These are phyloP conservation scores for Hemichromis elongatus DNA, from an alignment of 2,113 vertebrate species.

Conservation along the genomic window DNA sequence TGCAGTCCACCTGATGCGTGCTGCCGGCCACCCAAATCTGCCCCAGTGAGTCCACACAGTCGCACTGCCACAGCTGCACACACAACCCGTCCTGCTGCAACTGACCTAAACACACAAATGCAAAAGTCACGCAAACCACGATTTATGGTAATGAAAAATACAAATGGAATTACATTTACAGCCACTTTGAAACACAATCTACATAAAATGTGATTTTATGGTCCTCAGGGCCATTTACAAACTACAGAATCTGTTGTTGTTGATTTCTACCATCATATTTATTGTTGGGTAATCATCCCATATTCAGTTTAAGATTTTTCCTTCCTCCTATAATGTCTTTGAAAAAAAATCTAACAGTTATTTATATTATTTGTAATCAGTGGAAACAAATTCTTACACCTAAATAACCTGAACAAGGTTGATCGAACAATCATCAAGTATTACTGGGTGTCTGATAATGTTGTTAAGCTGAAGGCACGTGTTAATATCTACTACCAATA, in stretches of 20 bases:
- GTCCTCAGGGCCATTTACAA: background rate
- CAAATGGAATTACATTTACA: background rate
- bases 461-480: background rate
- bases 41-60: conserved; percentile 78
- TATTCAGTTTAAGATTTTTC: rapidly evolving
- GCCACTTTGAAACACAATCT: background rate
- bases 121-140: background rate
- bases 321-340: background rate
- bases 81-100: conserved; percentile 80
- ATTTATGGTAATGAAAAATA: background rate
- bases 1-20: conserved; percentile 72
- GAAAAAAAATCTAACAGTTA: background rate
- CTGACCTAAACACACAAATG: conserved; percentile 55
- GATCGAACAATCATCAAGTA: background rate
- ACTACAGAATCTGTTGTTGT: background rate
- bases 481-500: background rate
- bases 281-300: background rate
- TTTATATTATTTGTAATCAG: too few species aligned
- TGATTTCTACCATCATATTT: background rate
- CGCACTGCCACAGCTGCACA: conserved; percentile 78
- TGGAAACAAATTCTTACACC: rapidly evolving
- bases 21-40: conserved; percentile 82
- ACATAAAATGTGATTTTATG: background rate
- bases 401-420: background rate
- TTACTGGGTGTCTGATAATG: rapidly evolving